A percentile compares a stretch with the other conserved stretches of the same genome.
These are phyloP conservation scores for western clawed frog (Xenopus tropicalis) DNA, from an alignment of 2,113 vertebrate genomes.

Conservation along the genomic window DNA sequence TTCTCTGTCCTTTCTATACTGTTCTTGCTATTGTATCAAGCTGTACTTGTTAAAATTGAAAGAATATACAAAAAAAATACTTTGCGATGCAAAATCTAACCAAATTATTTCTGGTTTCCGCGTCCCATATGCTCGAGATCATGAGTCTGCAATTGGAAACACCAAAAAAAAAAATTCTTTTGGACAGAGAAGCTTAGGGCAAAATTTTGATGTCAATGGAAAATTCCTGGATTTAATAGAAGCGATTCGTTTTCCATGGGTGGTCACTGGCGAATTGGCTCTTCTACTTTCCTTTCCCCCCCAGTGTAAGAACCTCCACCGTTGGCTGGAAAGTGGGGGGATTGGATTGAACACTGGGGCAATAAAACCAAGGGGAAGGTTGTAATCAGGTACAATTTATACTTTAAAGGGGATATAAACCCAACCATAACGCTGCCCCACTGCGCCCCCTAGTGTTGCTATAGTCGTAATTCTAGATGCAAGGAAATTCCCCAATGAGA, in stretches of 20 bases:
- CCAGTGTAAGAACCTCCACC: conserved; percentile 28
- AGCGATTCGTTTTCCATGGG: conserved; percentile 20
- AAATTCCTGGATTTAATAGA: conserved; percentile 42
- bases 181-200: conserved; percentile 15
- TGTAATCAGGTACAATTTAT: conserved; percentile 60
- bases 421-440: too few relatives aligned
- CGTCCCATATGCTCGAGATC: conserved; percentile 12
- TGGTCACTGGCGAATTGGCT: conserved; percentile 13
- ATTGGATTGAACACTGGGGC: not conserved
- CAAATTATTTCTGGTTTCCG: conserved; percentile 18
- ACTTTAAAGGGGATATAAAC: too few relatives aligned
- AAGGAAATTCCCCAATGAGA: too few relatives aligned
- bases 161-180: conserved; percentile 1
- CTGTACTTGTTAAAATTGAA: too few relatives aligned
- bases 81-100: too few relatives aligned
- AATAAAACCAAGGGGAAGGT: conserved; percentile 26
- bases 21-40: too few relatives aligned
- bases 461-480: too few relatives aligned
- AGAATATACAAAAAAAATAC: too few relatives aligned
- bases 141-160: conserved; percentile 13
- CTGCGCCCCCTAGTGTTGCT: too few relatives aligned
- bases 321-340: conserved; percentile 30
- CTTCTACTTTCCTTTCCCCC: not conserved
- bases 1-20: too few relatives aligned
- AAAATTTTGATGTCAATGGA: conserved; percentile 30